Base-by-base conservation (phyloP, 2,888 invertebrate genomes). In the Zhuqinia jingwanae region DNA sequence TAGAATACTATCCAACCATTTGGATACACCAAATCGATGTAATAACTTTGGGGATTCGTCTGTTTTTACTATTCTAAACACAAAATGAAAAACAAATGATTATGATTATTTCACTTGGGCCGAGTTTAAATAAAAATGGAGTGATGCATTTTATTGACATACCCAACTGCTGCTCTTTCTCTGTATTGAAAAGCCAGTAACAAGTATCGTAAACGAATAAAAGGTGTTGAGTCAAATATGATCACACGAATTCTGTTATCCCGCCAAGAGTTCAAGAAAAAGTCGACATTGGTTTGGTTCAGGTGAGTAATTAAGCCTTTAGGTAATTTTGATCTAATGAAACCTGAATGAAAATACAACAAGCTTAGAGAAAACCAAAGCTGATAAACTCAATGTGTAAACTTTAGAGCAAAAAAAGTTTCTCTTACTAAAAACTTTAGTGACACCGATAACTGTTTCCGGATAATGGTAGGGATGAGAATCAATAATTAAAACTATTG, bases 161-260 rank as follows among this genome's bases (percentile, higher is more conserved):
- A 97, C 94, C 97, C 98, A 93, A 98, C 98, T 68, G 96, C 95
- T 60, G 98, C 96, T 89, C 96, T 94, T 91, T 96, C 96, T 91
- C 96, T 94, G 92, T 97, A 97, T 92, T 96, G 95, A 93, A 95
- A 98, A 47, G 98, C 98, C 88, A 96, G 95, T 88, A 98, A 94
- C 89, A 98, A 94, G 93, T 98, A 99, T 89, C 98, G 93, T 81
- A 98, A 94, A 77, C 97, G 94, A 80, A 97, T 95, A 13, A 95
- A 94, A 92, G 97, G 96, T 56, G 92, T 91, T 20, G 92, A 92
- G 58, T 92, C 92, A 92, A 98, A 96, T 91, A 98, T 95, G 82
- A 99, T 93, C 42, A 96, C 97, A 89, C 98, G 94, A 58, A 98
- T 97, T 92, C 95, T 95, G 93, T 99, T 99, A 93, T 99, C 98